Evolutionary conservation across 2,888 invertebrate genomes (phyloP).

Genomic region (Conus canariensis): DNA sequence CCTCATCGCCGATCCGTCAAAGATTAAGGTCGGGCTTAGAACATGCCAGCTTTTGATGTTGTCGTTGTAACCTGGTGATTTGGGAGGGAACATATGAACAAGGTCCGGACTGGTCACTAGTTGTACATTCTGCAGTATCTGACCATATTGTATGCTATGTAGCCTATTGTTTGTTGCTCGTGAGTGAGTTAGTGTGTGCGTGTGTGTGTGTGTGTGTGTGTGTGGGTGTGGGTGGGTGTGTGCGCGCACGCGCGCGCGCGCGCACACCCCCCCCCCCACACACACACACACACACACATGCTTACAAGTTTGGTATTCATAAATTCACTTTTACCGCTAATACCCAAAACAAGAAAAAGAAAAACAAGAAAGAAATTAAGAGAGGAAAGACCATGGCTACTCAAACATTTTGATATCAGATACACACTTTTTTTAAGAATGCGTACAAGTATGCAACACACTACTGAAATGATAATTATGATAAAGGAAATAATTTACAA

Average conservation of each 20-base stretch:
- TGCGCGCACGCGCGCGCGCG: not conserved
- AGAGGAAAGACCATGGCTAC: no score
- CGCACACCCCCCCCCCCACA: not conserved
- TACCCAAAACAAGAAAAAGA: not conserved
- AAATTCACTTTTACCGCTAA: not conserved
- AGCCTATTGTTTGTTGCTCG: not conserved
- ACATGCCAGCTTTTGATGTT: not conserved
- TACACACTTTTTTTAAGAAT: no score
- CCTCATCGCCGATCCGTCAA: no score
- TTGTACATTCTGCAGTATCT: not conserved
- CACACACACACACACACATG: not conserved
- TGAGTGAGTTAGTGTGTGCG: not conserved
- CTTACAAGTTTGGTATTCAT: no score
- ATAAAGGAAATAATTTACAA: no score
- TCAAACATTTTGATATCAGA: no score
- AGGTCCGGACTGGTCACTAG: not conserved
- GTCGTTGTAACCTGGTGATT: not conserved
- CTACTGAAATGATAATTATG: no score
- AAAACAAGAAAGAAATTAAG: not conserved
- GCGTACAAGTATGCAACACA: no score
- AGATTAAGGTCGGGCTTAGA: no score
- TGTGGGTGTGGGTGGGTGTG: not conserved
- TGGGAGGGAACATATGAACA: no score
- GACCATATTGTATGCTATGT: not conserved
- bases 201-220: not conserved